Evolutionary conservation across 2,888 invertebrate species (phyloP), one percentile per base, ranked within the genome.

Genomic region (Caenorhabditis plicata): DNA sequence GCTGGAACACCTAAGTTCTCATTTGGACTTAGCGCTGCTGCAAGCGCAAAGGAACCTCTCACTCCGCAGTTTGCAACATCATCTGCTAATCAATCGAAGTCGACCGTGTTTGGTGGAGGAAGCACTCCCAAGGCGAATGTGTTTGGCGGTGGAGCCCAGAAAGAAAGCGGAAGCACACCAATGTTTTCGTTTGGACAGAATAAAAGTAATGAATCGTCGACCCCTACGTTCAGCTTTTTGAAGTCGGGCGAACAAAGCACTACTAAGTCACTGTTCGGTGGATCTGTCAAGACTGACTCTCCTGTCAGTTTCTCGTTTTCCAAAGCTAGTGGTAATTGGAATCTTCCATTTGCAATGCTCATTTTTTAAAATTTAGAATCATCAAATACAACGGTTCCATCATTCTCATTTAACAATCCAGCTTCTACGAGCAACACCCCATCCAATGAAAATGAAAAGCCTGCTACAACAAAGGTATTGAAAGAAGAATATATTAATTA

Each of bases 1-100:
- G 33, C 54, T 13, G 68, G 58, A 23, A 49, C 61, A 3, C 43
- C 53, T 8, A 68, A 68, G 31, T 51, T 68, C 39, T 36, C 58
- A 0, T 64, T 68, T 36, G 62, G 62, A 20, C 32, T 49, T 9
- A 31, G 39, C 35, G 60, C 68, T 4, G 39, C 56, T n/a, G 57
- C 56, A n/a, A 45, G 57, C 11, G 57, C 63, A 3, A 56, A 62
- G 11, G 64, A 58, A 17, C 40, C 49, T 5, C 15, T 35, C 7
- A 17, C 47, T 22, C 40, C 43, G 19, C 22, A 45, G 8, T 13
- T n/a, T n/a, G 19, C 31, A 13, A 25, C 29, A n/a, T 32, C 63
- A 1, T 27, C 63, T 1, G 19, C 53, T n/a, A 60, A 50, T 23
- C 49, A 50, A 29, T 49, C 60, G 4, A 46, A 53, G n/a, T 32